A percentile compares a stretch with the other conserved stretches of the same genome.
phyloP scores from a whole-genome alignment of 2,113 vertebrate genomes.

The Oreochromis aureus region DNA sequence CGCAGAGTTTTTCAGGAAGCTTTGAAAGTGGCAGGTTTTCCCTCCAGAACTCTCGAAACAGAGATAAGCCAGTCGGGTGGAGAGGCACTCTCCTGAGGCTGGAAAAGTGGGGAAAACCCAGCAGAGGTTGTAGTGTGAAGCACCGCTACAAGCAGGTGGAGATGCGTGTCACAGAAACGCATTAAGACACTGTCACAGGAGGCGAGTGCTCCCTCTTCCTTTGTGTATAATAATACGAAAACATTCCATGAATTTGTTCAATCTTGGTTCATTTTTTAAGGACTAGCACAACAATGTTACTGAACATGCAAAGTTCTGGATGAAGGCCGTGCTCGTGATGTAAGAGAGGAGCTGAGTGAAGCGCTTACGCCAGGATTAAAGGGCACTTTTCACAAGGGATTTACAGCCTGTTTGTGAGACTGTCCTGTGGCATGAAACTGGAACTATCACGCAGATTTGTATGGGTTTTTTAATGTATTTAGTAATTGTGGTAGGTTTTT shows the following conservation, averaged over 20 bases:
- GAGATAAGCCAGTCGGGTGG: conserved; percentile 13
- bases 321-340: background rate
- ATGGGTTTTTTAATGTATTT: conserved; percentile 45
- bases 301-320: background rate
- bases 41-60: conserved; percentile 36
- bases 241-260: conserved; percentile 47
- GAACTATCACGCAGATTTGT: conserved; percentile 56
- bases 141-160: conserved; percentile 8
- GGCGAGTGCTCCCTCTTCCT: background rate
- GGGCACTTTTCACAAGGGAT: conserved; percentile 68
- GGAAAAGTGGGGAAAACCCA: background rate
- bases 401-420: conserved; percentile 47
- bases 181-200: conserved; percentile 26
- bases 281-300: background rate
- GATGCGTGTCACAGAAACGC: conserved; percentile 1
- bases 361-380: conserved; percentile 50
- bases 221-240: conserved; percentile 27
- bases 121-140: background rate
- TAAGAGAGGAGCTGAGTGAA: background rate
- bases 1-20: conserved; percentile 23
- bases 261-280: background rate
- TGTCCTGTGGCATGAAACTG: conserved; percentile 65
- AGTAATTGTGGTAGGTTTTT: conserved; percentile 53
- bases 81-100: conserved; percentile 2
- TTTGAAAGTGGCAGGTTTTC: conserved; percentile 26